Percentiles rank a stretch among this genome's conserved stretches.
Conservation (phyloP, 2,797 vertebrate genomes). For the Enteromius afrohamiltoni region DNA sequence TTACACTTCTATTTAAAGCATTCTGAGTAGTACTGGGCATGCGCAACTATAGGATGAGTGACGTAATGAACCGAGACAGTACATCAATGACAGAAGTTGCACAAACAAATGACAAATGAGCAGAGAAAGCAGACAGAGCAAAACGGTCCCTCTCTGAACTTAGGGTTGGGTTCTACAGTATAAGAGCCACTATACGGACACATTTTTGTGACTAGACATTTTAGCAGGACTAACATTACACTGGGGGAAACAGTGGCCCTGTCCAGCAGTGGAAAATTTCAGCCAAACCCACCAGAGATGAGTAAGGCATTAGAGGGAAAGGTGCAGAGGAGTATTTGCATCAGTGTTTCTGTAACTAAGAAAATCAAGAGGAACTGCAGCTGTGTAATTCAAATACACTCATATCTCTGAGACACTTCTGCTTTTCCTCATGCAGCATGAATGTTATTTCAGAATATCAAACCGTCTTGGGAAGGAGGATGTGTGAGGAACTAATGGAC, state of each 20-base stretch:
- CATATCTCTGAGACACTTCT: slow-evolving; percentile 41
- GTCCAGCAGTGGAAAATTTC: slow-evolving; percentile 37
- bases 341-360: slow-evolving; percentile 54
- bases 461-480: background rate
- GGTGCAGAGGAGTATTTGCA: slow-evolving; percentile 59
- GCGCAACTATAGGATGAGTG: slow-evolving; percentile 2
- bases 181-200: background rate
- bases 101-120: slow-evolving; percentile 6
- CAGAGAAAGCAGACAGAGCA: background rate
- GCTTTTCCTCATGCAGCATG: slow-evolving; percentile 7
- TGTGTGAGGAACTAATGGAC: background rate
- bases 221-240: slow-evolving; percentile 2
- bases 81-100: background rate
- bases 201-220: slow-evolving; percentile 8
- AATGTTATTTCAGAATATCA: slow-evolving; percentile 14
- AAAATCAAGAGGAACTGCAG: slow-evolving; percentile 51
- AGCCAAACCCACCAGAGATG: slow-evolving; percentile 46
- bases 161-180: background rate
- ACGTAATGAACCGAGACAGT: background rate
- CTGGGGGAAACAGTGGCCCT: background rate
- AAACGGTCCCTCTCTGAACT: background rate
- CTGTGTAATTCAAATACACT: slow-evolving; percentile 28
- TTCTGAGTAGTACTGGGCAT: background rate
- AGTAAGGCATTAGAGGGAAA: slow-evolving; percentile 53
- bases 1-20: slow-evolving; percentile 6